Evolutionary conservation across 1,140 invertebrate species (phyloP).

Genomic region (Arion vulgaris): DNA sequence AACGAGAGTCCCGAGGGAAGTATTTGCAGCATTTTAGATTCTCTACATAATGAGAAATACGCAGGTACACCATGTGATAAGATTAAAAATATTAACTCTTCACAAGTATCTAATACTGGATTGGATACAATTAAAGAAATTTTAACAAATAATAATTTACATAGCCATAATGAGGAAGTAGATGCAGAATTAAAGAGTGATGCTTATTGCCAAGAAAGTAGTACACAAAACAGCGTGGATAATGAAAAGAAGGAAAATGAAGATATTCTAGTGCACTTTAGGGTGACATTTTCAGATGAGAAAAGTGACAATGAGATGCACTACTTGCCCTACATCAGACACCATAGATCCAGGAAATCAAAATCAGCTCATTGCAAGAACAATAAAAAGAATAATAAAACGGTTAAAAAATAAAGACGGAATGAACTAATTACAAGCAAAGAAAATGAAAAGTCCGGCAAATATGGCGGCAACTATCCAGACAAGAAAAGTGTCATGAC

Average conservation of each 20-base stretch:
- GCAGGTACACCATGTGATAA: neutral
- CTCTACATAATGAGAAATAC: neutral
- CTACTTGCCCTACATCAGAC: neutral
- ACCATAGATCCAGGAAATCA: neutral
- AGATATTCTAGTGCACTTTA: no score
- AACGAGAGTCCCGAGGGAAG: neutral
- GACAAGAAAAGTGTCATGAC: neutral
- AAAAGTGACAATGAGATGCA: neutral
- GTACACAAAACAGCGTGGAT: neutral
- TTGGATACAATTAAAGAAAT: neutral
- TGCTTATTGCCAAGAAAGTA: neutral
- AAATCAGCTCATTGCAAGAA: neutral
- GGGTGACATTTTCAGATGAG: no score
- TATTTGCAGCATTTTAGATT: neutral
- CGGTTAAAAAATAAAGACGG: neutral
- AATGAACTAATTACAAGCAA: neutral
- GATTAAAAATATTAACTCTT: neutral
- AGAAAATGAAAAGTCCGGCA: neutral
- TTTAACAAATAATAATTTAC: neutral
- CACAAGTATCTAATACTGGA: neutral
- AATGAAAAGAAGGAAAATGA: neutral
- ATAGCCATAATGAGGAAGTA: no score
- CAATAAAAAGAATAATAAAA: neutral
- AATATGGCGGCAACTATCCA: neutral
- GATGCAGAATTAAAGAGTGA: no score